phyloP scores from a whole-genome alignment of 1,140 invertebrate species.

The Helicorthomorpha holstii region DNA sequence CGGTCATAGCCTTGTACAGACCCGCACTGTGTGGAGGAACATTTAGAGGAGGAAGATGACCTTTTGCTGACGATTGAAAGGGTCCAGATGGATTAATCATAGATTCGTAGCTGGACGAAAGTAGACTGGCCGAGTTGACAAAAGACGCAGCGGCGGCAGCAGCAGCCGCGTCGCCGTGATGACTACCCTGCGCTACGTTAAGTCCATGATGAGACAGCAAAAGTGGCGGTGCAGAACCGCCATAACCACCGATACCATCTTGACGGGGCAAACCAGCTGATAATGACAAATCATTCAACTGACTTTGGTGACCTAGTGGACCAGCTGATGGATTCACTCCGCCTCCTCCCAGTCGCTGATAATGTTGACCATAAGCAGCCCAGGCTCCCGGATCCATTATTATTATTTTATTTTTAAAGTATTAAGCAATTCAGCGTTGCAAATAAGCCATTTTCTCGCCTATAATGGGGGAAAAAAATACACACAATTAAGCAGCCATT shows the following conservation, averaged over 20 bases:
- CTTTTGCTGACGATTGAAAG: slow-evolving; percentile 11
- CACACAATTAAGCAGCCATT: not conserved
- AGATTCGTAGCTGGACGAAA: slow-evolving; percentile 11
- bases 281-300: slow-evolving; percentile 12
- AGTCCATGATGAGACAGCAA: slow-evolving; percentile 10
- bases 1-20: slow-evolving; percentile 10
- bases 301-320: slow-evolving; percentile 6
- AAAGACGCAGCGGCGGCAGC: no score
- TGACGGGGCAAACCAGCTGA: slow-evolving; percentile 11
- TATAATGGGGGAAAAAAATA: not conserved
- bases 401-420: no score
- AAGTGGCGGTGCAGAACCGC: slow-evolving; percentile 10
- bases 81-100: slow-evolving; percentile 9
- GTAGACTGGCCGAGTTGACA: slow-evolving; percentile 11
- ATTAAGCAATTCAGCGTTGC: not conserved
- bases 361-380: slow-evolving; percentile 15
- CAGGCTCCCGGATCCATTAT: slow-evolving; percentile 9
- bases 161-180: slow-evolving; percentile 7
- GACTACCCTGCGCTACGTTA: slow-evolving; percentile 10
- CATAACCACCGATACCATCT: slow-evolving; percentile 11
- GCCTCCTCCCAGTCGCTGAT: slow-evolving; percentile 11
- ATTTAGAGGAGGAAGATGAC: slow-evolving; percentile 7
- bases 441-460: not conserved
- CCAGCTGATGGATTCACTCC: slow-evolving; percentile 10
- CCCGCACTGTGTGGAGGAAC: slow-evolving; percentile 9